A percentile compares a stretch with the other conserved stretches of the same genome.
These are phyloP conservation scores for Ptyas mucosa DNA, from an alignment of 2,113 vertebrate genomes.

Conservation along the genomic window DNA sequence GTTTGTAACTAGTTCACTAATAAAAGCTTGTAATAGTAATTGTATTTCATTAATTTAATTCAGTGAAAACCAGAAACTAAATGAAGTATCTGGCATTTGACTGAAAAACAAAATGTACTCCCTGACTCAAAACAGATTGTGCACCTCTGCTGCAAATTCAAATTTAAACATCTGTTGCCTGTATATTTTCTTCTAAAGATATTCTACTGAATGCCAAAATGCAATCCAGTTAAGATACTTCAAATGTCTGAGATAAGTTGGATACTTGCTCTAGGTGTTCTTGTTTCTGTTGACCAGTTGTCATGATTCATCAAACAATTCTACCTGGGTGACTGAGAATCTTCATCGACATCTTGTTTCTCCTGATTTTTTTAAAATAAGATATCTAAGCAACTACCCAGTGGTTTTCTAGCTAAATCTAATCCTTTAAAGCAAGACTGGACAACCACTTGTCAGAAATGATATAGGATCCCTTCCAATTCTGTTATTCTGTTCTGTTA, in stretches of 20 bases:
- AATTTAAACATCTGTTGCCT: background rate
- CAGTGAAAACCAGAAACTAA: background rate
- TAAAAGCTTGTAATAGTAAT: background rate
- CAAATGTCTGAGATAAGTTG: background rate
- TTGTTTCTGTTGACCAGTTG: no score
- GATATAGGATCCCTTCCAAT: background rate
- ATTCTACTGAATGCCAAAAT: background rate
- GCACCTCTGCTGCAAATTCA: background rate
- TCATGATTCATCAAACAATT: no score
- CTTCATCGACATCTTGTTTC: background rate
- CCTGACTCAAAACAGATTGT: background rate
- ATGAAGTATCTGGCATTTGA: background rate
- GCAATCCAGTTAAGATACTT: background rate
- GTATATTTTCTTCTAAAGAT: background rate
- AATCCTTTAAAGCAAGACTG: background rate
- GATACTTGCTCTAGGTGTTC: background rate
- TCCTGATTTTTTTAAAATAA: background rate
- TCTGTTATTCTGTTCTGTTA: background rate
- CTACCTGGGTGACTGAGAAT: no score
- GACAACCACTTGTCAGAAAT: background rate
- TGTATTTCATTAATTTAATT: background rate
- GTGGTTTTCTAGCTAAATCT: fast-evolving
- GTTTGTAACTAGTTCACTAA: background rate
- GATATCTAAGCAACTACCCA: background rate
- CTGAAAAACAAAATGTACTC: background rate